Evolutionary conservation across 2,888 invertebrate species (phyloP).

Genomic region (Microplitis deprimator): DNA sequence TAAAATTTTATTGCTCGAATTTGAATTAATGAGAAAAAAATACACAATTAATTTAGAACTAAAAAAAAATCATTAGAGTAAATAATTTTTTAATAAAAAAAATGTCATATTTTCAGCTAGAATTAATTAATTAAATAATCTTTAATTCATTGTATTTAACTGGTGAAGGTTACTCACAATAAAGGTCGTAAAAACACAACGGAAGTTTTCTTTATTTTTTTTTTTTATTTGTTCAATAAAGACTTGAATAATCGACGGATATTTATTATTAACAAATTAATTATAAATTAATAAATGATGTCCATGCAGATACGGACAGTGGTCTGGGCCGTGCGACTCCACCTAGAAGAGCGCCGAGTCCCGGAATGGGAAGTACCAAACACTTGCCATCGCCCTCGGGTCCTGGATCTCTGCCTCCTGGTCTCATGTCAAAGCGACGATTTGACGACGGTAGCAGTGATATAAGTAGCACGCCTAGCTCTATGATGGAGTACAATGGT

Average conservation of each 20-base stretch:
- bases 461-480: conserved; percentile 87
- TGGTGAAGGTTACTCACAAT: conserved; percentile 21
- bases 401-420: conserved; percentile 85
- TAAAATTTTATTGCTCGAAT: not conserved
- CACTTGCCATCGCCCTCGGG: conserved; percentile 86
- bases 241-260: conserved; percentile 20
- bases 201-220: conserved; percentile 3
- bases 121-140: conserved; percentile 3
- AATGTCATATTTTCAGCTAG: not conserved
- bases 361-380: conserved; percentile 82
- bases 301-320: conserved; percentile 83
- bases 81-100: too few species aligned
- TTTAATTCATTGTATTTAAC: conserved; percentile 21
- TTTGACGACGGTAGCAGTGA: conserved; percentile 86
- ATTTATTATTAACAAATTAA: conserved; percentile 25
- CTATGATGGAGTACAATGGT: conserved; percentile 91
- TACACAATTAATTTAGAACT: not conserved
- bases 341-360: conserved; percentile 88
- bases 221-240: conserved; percentile 31
- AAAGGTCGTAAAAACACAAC: not conserved
- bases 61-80: too few species aligned
- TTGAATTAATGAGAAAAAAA: not conserved
- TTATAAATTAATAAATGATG: conserved; percentile 61
- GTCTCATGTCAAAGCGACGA: conserved; percentile 81
- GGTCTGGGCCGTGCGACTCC: conserved; percentile 91